These are phyloP conservation scores for Ellobium chinense DNA, from an alignment of 2,888 invertebrate genomes.

Conservation along the genomic window DNA sequence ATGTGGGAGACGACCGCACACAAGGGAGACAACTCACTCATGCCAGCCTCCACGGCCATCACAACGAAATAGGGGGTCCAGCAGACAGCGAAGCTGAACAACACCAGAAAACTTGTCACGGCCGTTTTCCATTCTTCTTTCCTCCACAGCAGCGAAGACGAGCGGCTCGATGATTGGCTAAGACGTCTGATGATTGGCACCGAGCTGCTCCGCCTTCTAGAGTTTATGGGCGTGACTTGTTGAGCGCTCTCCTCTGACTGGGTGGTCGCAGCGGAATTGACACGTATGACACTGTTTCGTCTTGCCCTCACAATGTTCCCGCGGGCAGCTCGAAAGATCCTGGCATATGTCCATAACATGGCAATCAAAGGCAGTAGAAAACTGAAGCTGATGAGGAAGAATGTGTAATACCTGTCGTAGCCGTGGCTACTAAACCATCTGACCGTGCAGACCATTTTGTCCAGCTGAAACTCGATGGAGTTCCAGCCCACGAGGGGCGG, in stretches of 20 bases:
- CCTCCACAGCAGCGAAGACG: constrained; percentile 85
- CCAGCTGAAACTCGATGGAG: constrained; percentile 65
- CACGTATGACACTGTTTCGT: constrained; percentile 80
- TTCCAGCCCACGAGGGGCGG: constrained; percentile 77
- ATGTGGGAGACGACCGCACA: constrained; percentile 77
- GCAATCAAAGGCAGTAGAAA: constrained; percentile 80
- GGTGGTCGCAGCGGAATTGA: constrained; percentile 42
- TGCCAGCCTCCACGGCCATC: constrained; percentile 27
- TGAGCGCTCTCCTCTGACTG: constrained; percentile 51
- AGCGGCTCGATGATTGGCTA: constrained; percentile 87
- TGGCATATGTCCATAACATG: constrained; percentile 86
- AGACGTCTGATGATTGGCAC: constrained; percentile 80
- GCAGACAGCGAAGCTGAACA: constrained; percentile 84
- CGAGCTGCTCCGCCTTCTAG: constrained; percentile 63
- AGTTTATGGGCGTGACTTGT: constrained; percentile 58
- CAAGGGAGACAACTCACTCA: constrained; percentile 29
- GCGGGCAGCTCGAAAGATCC: constrained; percentile 85
- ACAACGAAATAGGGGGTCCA: constrained; percentile 81
- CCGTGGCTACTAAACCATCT: constrained; percentile 65
- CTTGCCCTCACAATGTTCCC: constrained; percentile 85
- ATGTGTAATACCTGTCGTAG: constrained; percentile 75
- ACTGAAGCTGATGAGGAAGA: constrained; percentile 79
- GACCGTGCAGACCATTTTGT: constrained; percentile 71
- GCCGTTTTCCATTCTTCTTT: constrained; percentile 94
- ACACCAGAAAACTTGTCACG: constrained; percentile 89